These are phyloP conservation scores for Probosciger aterrimus DNA, from an alignment of 2,113 vertebrate genomes.

Conservation along the genomic window DNA sequence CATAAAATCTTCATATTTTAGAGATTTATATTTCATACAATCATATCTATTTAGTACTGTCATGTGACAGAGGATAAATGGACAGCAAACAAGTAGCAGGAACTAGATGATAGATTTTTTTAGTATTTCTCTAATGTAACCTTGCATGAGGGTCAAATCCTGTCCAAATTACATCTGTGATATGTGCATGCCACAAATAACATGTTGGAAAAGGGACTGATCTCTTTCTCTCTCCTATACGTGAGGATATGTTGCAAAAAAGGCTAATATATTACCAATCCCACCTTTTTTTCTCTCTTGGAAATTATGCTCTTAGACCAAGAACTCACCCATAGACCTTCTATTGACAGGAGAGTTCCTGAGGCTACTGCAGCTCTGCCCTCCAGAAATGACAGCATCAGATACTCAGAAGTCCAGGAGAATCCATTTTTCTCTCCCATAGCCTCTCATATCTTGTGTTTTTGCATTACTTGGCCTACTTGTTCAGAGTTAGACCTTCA, in stretches of 20 bases:
- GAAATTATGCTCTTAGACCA: neutral
- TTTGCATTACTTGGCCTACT: constrained; percentile 35
- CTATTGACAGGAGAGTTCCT: neutral
- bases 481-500: constrained; percentile 33
- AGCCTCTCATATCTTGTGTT: neutral
- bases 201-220: neutral
- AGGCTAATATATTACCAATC: neutral
- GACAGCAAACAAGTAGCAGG: constrained; percentile 3
- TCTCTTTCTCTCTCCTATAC: neutral
- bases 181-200: neutral
- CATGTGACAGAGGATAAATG: constrained; percentile 1
- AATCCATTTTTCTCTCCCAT: neutral
- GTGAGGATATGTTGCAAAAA: neutral
- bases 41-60: neutral
- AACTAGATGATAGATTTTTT: neutral
- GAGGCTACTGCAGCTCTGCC: neutral
- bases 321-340: neutral
- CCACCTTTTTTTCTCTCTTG: neutral
- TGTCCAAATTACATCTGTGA: constrained; percentile 7
- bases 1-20: neutral
- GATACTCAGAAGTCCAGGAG: neutral
- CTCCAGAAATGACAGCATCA: neutral
- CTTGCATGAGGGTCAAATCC: neutral
- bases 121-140: constrained; percentile 12
- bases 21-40: neutral